Base-by-base conservation (phyloP, 2,113 vertebrate genomes). In the Apistogramma diplotaenia region DNA sequence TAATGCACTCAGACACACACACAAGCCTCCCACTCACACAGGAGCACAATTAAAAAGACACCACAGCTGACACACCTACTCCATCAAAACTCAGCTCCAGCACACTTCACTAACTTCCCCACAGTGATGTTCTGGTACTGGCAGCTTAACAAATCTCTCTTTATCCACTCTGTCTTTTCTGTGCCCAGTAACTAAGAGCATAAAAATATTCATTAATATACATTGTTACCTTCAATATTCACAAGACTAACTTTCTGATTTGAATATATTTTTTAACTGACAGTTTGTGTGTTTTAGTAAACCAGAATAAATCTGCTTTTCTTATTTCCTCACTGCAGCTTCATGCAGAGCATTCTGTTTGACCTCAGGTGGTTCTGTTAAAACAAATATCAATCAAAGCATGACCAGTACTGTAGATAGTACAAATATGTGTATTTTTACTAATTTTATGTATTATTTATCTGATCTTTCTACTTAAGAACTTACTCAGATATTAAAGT, bases 41-140 rank as follows among this genome's bases (percentile, higher is more conserved):
- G 25, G 65, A 74, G 65, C 73, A 74, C 87, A 89, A 89, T 88
- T 87, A 88, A 85, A 92, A 86, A 85, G 54, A 83, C 79, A 85
- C 49, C 70, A 61, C 77, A 79, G 78, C 57, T 54, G 35, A 71
- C 65, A 86, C 25, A 19, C 62, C 70, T 72, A 74, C 82, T 85
- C 76, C 73, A 86, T 54, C 70, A 71, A 76, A 83, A 62, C 61
- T 57, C 37, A n/a, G 77, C 67, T 81, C 33, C 61, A 81, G 4
- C 33, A 27, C 70, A 84, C 76, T 70, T 56, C 62, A 80, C 29
- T 79, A 43, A 78, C 67, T 83, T 79, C 60, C 46, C 61, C 74
- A 83, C 55, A 43, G 55, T 82, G 62, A 81, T 40, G 15, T 29
- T 49, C 46, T 57, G 56, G 60, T n/a, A 82, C 35, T 53, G 56